Evolutionary conservation across 2,113 vertebrate genomes (phyloP).

Genomic region (Leiothrix lutea): DNA sequence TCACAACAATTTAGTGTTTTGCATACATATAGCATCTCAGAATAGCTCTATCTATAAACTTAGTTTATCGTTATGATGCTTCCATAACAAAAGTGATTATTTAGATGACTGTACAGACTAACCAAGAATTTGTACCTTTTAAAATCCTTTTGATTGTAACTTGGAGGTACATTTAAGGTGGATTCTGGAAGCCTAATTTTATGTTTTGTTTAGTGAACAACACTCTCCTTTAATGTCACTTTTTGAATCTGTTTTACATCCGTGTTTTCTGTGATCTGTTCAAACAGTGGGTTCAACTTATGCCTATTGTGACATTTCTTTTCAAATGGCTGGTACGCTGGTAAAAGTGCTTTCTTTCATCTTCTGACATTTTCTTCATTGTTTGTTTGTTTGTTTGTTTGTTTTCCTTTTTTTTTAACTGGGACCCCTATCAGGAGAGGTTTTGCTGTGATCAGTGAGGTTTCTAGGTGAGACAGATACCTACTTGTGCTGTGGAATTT

Average conservation of each 20-base stretch:
- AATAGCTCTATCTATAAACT: not conserved
- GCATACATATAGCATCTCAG: not conserved
- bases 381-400: too few relatives aligned
- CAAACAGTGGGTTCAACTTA: not conserved
- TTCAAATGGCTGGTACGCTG: not conserved
- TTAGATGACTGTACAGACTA: not conserved
- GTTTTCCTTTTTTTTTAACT: not conserved
- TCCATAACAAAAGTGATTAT: not conserved
- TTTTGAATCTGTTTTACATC: not conserved
- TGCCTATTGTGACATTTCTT: not conserved
- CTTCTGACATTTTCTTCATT: not conserved
- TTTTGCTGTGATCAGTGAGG: not conserved
- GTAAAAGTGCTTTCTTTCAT: not conserved
- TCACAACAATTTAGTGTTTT: not conserved
- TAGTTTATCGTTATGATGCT: not conserved
- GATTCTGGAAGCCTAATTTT: not conserved
- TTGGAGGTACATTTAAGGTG: not conserved
- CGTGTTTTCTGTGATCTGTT: not conserved
- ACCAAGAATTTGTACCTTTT: not conserved
- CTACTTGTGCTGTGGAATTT: not conserved
- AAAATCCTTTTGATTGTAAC: not conserved
- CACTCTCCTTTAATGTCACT: not conserved
- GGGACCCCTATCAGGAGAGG: not conserved
- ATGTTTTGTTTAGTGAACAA: not conserved
- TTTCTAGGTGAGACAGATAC: not conserved